These are phyloP conservation scores for Synergus japonicus DNA, from an alignment of 2,888 invertebrate species.

Conservation along the genomic window DNA sequence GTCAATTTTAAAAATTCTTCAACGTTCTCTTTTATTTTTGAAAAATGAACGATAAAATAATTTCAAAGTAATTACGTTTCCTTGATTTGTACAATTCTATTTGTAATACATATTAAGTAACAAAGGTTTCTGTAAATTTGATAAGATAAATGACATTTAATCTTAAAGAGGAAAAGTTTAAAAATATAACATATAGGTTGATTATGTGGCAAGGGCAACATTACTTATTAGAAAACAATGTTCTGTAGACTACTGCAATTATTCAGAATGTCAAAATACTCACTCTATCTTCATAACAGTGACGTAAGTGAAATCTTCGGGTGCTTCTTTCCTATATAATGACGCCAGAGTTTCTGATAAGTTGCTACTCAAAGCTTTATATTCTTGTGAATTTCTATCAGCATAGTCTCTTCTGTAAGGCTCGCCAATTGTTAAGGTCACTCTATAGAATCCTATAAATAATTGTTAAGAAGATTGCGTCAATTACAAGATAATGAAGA, in stretches of 20 bases:
- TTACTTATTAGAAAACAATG: neutral
- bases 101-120: neutral
- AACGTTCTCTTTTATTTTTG: neutral
- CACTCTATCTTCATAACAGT: conserved; percentile 86
- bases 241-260: neutral
- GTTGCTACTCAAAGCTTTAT: conserved; percentile 80
- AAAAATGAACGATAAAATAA: neutral
- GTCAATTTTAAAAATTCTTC: neutral
- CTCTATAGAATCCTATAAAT: conserved; percentile 78
- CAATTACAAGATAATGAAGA: no score
- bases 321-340: conserved; percentile 77
- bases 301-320: conserved; percentile 75
- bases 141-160: neutral
- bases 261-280: conserved; percentile 73
- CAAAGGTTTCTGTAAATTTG: neutral
- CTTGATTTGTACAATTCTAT: neutral
- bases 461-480: conserved; percentile 15
- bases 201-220: neutral
- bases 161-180: neutral
- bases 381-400: conserved; percentile 81
- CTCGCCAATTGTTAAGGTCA: conserved; percentile 82
- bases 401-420: conserved; percentile 81
- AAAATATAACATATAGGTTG: no score
- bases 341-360: conserved; percentile 81
- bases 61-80: neutral